phyloP scores from a whole-genome alignment of 2,797 vertebrate genomes.

The Garrulus glandarius region DNA sequence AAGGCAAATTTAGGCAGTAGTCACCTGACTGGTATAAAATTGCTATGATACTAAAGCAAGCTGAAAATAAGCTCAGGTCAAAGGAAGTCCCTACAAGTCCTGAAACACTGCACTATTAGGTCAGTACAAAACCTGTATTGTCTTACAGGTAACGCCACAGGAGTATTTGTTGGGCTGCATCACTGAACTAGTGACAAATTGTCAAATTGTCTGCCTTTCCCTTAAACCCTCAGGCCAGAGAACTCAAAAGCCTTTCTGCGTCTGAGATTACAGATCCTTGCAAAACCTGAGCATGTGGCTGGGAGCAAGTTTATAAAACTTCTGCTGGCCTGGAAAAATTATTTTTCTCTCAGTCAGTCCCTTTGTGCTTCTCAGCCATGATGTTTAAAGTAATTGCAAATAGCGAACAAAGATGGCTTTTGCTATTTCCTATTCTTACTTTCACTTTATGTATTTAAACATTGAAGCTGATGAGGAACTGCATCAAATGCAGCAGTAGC shows the following conservation, averaged over 20 bases:
- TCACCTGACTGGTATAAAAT: not conserved
- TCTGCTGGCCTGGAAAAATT: not conserved
- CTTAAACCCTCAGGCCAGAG: not conserved
- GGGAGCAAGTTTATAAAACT: not conserved
- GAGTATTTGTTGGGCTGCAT: not conserved
- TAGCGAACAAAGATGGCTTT: not conserved
- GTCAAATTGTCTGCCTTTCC: not conserved
- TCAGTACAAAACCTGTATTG: not conserved
- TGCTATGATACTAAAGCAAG: not conserved
- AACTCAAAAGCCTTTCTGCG: not conserved
- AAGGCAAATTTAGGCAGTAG: not conserved
- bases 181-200: not conserved
- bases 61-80: not conserved
- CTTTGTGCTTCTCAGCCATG: not conserved
- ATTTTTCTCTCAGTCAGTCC: not conserved
- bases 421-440: not conserved
- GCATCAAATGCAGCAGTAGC: not conserved
- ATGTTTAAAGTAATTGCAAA: not conserved
- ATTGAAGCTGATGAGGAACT: not conserved
- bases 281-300: not conserved
- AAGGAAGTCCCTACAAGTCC: not conserved
- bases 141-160: not conserved
- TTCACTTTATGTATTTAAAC: not conserved
- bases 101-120: not conserved
- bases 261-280: not conserved